Conservation (phyloP, 2,113 vertebrate genomes). For the Mirza zaza region DNA sequence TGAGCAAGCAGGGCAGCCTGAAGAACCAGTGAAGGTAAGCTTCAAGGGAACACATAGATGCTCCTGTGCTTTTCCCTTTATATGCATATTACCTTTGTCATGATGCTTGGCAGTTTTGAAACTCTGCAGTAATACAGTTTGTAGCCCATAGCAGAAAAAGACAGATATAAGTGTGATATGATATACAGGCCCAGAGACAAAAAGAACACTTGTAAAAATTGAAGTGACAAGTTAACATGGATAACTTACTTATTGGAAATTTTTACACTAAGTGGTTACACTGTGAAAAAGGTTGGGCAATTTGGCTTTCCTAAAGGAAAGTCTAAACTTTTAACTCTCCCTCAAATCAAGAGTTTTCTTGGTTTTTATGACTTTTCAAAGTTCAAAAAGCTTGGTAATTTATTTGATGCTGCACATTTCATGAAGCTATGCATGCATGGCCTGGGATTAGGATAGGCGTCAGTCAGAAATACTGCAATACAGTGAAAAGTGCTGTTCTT, state of each 20-base stretch:
- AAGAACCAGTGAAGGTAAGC: background rate
- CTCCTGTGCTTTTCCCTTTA: slow-evolving; percentile 39
- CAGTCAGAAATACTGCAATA: slow-evolving; percentile 51
- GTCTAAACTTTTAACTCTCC: slow-evolving; percentile 42
- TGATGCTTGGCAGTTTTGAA: slow-evolving; percentile 63
- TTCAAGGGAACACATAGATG: background rate
- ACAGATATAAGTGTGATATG: slow-evolving; percentile 57
- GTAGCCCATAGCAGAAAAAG: slow-evolving; percentile 57
- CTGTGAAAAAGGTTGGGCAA: slow-evolving; percentile 63
- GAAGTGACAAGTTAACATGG: slow-evolving; percentile 67
- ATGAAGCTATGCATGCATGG: background rate
- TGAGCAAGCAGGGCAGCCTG: background rate
- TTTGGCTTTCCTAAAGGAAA: slow-evolving; percentile 45
- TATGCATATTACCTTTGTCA: slow-evolving; percentile 57
- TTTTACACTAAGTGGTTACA: slow-evolving; percentile 47
- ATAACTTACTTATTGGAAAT: slow-evolving; percentile 66
- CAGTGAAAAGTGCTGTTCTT: slow-evolving; percentile 42
- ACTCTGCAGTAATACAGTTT: slow-evolving; percentile 56
- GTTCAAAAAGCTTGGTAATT: background rate
- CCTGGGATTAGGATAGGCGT: slow-evolving; percentile 50
- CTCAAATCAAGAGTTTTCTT: slow-evolving; percentile 14
- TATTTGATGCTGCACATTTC: background rate
- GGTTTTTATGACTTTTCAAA: background rate
- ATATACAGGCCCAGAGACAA: background rate
- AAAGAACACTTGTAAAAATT: slow-evolving; percentile 71